These are phyloP conservation scores for Propithecus coquereli DNA, from an alignment of 2,113 vertebrate species.

Conservation along the genomic window DNA sequence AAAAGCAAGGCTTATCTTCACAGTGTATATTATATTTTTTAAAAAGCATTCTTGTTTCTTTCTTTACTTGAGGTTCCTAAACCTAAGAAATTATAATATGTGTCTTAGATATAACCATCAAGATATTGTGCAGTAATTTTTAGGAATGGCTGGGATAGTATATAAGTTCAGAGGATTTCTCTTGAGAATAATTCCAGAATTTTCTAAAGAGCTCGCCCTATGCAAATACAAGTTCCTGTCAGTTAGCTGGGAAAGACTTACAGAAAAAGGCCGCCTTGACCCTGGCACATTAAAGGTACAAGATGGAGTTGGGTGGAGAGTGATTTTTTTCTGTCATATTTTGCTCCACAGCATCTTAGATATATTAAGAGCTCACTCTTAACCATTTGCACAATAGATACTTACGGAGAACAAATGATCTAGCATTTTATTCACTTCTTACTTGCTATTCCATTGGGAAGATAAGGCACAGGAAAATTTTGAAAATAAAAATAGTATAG, in stretches of 20 bases:
- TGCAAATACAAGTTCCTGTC: not conserved
- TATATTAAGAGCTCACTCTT: not conserved
- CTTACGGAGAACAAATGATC: not conserved
- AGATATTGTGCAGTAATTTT: not conserved
- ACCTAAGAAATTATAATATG: not conserved
- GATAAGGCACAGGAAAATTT: not conserved
- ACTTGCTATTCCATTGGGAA: not conserved
- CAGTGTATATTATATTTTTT: not conserved
- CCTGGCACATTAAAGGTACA: not conserved
- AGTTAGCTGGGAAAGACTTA: not conserved
- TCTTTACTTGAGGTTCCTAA: constrained; percentile 18
- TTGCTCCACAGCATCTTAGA: not conserved
- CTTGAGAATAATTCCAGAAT: not conserved
- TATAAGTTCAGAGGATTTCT: not conserved
- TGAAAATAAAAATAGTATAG: not conserved
- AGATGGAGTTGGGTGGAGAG: not conserved
- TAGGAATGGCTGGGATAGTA: not conserved
- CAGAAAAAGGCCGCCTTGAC: not conserved
- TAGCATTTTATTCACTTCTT: not conserved
- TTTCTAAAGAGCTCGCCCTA: not conserved
- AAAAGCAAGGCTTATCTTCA: not conserved
- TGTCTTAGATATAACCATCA: not conserved
- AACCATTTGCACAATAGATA: not conserved
- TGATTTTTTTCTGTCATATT: not conserved
- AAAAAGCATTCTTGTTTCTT: not conserved